Evolutionary conservation across 2,888 invertebrate genomes (phyloP), one percentile per base, ranked within the genome.

Genomic region (Acanthacorydalis orientalis): DNA sequence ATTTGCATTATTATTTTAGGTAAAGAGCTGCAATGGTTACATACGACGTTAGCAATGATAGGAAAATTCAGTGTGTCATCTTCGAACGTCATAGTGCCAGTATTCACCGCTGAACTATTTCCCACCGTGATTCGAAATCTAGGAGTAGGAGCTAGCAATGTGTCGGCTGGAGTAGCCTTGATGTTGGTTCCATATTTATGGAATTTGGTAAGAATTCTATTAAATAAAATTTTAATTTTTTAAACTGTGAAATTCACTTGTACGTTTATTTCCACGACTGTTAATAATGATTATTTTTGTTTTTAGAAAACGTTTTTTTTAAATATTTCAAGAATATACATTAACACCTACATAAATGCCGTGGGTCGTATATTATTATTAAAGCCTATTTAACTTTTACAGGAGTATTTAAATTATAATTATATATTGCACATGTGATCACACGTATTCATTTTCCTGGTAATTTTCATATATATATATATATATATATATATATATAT

Each of bases 21-120:
- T 31, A 32, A 23, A n/a, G 14, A 38, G n/a, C 34, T 77, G 23
- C 73, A 78, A 43, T 83, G 81, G 82, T 59, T 80, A 43, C 77
- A 78, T 63, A 79, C 83, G 39, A 72, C 75, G n/a, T 74, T 83
- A 54, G 72, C 83, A 41, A 83, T 86, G 82, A 71, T 81, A 50
- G 84, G 84, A 57, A 84, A 86, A 67, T 84, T 86, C 57, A 77
- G 81, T 31, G 81, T 86, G 46, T 82, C 83, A 38, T 77, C 81
- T 1, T 80, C 83, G 15, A 87, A 86, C 57, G 84, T 81, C 58
- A 80, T 85, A 56, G 70, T 85, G 69, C 86, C 86, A 1, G 72
- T 87, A 15, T 86, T 78, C 60, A 77, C 83, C 7, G 81, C 84
- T 0, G 87, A 88, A 65, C 64, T 87, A 37, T 86, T 83, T 58